Percentiles rank a stretch among this genome's conserved stretches.
Conservation (phyloP, 2,113 vertebrate species). For the Urocolius indicus region DNA sequence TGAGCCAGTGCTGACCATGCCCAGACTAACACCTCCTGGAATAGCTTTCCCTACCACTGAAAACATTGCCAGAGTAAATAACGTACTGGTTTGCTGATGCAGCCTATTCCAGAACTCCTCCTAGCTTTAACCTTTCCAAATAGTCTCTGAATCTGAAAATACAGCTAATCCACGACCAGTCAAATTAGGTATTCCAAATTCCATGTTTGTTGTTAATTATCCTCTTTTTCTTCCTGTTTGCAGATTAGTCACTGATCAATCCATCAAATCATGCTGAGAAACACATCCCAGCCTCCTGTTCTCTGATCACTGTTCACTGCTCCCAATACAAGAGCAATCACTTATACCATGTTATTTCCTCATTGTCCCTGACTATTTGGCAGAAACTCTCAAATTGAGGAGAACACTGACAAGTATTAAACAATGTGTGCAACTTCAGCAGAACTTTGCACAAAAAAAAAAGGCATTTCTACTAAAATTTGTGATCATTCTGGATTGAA, state of each 20-base stretch:
- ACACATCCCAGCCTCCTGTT: background rate
- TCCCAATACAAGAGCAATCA: background rate
- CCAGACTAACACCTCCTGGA: conserved; percentile 65
- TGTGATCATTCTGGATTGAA: background rate
- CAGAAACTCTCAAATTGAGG: background rate
- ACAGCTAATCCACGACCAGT: conserved; percentile 20
- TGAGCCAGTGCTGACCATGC: conserved; percentile 39
- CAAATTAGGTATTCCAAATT: conserved; percentile 34
- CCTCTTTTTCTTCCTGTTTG: background rate
- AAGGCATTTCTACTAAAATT: background rate
- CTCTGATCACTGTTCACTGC: background rate
- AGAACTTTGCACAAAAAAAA: background rate
- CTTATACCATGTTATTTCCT: background rate
- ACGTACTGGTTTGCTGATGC: conserved; percentile 36
- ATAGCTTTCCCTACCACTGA: background rate
- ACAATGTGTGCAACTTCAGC: background rate
- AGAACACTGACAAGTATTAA: background rate
- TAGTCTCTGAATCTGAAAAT: conserved; percentile 1
- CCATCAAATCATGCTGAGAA: background rate
- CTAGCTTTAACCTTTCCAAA: conserved; percentile 44
- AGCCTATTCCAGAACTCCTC: conserved; percentile 57
- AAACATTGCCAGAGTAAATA: conserved; percentile 58
- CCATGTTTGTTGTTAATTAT: conserved; percentile 4
- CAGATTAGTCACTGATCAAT: conserved; percentile 6
- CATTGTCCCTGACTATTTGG: background rate